Evolutionary conservation across 2,797 vertebrate species (phyloP), one percentile per base, ranked within the genome.

Genomic region (Gymnodraco acuticeps): DNA sequence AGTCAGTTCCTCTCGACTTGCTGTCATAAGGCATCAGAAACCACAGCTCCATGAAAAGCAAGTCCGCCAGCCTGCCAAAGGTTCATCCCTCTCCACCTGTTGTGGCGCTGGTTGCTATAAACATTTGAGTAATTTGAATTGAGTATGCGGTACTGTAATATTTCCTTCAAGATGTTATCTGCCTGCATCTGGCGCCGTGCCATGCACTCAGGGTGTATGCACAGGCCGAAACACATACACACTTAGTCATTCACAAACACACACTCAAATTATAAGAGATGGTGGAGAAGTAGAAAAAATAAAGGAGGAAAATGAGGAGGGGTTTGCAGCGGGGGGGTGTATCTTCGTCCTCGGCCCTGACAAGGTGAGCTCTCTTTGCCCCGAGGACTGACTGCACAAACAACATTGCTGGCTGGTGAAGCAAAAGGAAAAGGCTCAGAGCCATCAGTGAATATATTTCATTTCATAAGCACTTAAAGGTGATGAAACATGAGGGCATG

Each of bases 31-130:
- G 84, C 87, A 91, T 93, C 93, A 94, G 82, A 92, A 93, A 88
- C 61, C 91, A 82, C 84, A 82, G 83, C 84, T 81, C 88, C 73
- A 81, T 74, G 78, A 91, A 92, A 84, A 90, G 69, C 65, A 48
- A 63, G 76, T 77, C 73, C 83, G 86, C 89, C 86, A 66, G 81
- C 61, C 73, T 88, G 87, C 90, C 91, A 92, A 87, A 78, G 86
- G 86, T 77, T 91, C 95, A 88, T 90, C 64, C 53, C 78, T 89
- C 93, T 65, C 73, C 82, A 93, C 92, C 94, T 99, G 97, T 98
- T 99, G 93, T 97, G 96, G 94, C 88, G 80, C 92, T 91, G 80
- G 97, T 99, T 99, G 98, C 98, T 99, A 99, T 97, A 97, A 99
- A 99, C 98, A 99, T 73, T 23, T 84, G 64, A 93, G 76, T 64